Conservation (phyloP, 2,888 invertebrate species). For the Orthonychiurus folsomi region DNA sequence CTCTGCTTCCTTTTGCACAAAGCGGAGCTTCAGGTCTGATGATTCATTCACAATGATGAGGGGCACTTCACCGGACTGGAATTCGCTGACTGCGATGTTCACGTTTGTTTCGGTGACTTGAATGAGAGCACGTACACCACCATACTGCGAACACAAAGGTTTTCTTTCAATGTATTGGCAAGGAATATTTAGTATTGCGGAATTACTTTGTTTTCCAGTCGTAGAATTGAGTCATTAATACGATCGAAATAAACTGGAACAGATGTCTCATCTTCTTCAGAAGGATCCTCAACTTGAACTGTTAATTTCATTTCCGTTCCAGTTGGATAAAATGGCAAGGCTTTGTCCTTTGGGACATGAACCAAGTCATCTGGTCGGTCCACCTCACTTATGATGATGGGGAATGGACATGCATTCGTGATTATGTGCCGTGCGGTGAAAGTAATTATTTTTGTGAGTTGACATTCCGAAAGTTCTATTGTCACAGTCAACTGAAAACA, state of each 20-base stretch:
- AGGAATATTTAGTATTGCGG: background rate
- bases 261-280: conserved; percentile 57
- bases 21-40: background rate
- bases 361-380: conserved; percentile 63
- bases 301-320: conserved; percentile 49
- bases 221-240: conserved; percentile 70
- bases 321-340: conserved; percentile 74
- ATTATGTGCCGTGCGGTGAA: conserved; percentile 89
- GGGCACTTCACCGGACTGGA: background rate
- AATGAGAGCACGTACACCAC: conserved; percentile 3
- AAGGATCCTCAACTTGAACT: conserved; percentile 51
- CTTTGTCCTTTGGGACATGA: conserved; percentile 53
- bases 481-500: conserved; percentile 74
- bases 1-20: conserved; percentile 1
- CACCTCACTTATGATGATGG: conserved; percentile 68
- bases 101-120: background rate
- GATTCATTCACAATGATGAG: conserved; percentile 10
- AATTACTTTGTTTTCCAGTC: conserved; percentile 63
- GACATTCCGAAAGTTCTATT: conserved; percentile 80
- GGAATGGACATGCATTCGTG: conserved; percentile 71
- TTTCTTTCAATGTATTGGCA: background rate
- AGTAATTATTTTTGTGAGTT: conserved; percentile 88
- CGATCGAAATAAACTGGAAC: conserved; percentile 76
- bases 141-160: conserved; percentile 1
- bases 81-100: conserved; percentile 6